Evolutionary conservation across 2,797 vertebrate species (phyloP).

Genomic region (Moxostoma hubbsi): DNA sequence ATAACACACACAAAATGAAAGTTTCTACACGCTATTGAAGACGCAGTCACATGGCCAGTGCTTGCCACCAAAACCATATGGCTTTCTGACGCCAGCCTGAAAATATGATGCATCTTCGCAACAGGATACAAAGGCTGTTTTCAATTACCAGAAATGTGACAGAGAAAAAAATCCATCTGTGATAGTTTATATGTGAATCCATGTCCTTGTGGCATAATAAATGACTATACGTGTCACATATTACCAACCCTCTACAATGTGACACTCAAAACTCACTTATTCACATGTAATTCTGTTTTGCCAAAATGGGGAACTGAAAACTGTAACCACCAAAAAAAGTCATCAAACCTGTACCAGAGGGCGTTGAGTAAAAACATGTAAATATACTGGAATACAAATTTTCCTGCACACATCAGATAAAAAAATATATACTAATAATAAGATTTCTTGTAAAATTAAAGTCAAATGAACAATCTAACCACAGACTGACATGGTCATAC

Average conservation of each 20-base stretch:
- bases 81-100: conserved; percentile 71
- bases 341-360: not conserved
- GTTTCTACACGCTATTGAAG: conserved; percentile 59
- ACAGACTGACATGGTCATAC: not conserved
- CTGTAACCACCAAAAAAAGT: conserved; percentile 15
- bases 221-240: conserved; percentile 4
- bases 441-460: conserved; percentile 9
- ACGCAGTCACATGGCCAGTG: conserved; percentile 67
- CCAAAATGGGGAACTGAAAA: conserved; percentile 36
- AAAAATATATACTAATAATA: not conserved
- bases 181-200: conserved; percentile 17
- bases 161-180: conserved; percentile 9
- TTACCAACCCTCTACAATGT: not conserved
- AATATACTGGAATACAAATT: conserved; percentile 28
- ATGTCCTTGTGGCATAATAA: not conserved
- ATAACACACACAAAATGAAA: conserved; percentile 72
- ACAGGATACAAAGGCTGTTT: conserved; percentile 65
- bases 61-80: conserved; percentile 75
- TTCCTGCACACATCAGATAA: conserved; percentile 10
- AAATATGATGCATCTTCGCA: conserved; percentile 73
- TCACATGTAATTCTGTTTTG: not conserved
- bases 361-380: conserved; percentile 25
- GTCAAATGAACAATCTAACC: conserved; percentile 1
- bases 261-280: not conserved
- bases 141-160: conserved; percentile 74